Percentiles rank a stretch among this genome's conserved stretches.
These are phyloP conservation scores for Leptestheria dahalacensis DNA, from an alignment of 1,140 invertebrate species.

Conservation along the genomic window DNA sequence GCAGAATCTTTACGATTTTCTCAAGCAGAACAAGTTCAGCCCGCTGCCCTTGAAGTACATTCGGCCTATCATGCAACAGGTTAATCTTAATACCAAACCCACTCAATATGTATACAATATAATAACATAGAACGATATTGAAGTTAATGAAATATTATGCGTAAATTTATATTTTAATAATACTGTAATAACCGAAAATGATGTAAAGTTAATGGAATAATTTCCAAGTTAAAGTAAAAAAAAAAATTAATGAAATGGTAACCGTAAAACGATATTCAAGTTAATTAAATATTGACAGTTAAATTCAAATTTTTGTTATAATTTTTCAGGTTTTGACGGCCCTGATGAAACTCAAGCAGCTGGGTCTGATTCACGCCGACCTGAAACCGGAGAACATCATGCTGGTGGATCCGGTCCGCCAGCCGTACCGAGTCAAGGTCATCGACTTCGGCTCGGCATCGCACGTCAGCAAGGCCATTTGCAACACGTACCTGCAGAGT, in stretches of 20 bases:
- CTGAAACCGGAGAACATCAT: conserved; percentile 99
- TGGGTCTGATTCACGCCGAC: conserved; percentile 97
- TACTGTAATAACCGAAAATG: too few species aligned
- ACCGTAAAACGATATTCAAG: too few species aligned
- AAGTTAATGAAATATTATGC: too few species aligned
- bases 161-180: too few species aligned
- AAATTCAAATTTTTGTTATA: too few species aligned
- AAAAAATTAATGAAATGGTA: too few species aligned
- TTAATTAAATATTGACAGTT: too few species aligned
- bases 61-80: conserved; percentile 92
- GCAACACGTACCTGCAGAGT: conserved; percentile 97
- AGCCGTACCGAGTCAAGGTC: conserved; percentile 94
- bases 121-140: too few species aligned
- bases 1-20: conserved; percentile 98
- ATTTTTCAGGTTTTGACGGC: conserved; percentile 65
- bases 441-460: conserved; percentile 99
- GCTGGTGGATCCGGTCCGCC: conserved; percentile 91
- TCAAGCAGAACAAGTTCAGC: conserved; percentile 99
- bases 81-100: neutral
- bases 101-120: too few species aligned
- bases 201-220: too few species aligned
- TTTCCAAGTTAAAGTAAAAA: too few species aligned
- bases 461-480: conserved; percentile 97
- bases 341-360: conserved; percentile 93
- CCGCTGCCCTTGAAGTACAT: conserved; percentile 96